Evolutionary conservation across 2,113 vertebrate genomes (phyloP).

Genomic region (Morone chrysops): DNA sequence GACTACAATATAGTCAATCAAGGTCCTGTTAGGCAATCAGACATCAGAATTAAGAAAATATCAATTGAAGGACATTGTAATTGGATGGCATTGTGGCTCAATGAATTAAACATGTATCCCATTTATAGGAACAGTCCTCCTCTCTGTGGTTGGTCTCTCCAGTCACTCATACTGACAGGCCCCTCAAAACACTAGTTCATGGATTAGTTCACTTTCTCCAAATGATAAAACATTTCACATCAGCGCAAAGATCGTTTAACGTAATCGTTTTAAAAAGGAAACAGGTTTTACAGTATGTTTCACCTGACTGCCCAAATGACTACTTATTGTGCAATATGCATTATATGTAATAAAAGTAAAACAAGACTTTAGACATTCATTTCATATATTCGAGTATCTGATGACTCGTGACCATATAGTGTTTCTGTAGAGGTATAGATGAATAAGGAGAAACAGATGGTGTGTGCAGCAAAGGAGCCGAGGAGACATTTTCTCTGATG

Average conservation of each 20-base stretch:
- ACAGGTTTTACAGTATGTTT: background rate
- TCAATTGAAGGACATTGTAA: background rate
- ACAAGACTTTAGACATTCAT: slow-evolving; percentile 9
- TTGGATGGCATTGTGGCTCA: background rate
- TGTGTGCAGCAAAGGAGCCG: background rate
- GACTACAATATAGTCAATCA: background rate
- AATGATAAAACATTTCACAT: background rate
- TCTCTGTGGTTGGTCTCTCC: background rate
- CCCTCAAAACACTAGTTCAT: background rate
- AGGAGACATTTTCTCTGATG: slow-evolving; percentile 10
- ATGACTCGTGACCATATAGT: slow-evolving; percentile 21
- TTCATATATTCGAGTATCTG: background rate
- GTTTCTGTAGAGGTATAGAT: background rate
- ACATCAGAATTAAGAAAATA: background rate
- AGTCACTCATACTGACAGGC: background rate
- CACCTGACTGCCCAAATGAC: background rate
- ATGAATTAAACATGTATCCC: background rate
- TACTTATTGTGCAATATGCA: background rate
- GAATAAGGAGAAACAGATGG: slow-evolving; percentile 35
- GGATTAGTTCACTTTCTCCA: background rate
- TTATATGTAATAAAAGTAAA: slow-evolving; percentile 11
- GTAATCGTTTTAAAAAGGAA: background rate
- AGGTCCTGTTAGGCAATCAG: background rate
- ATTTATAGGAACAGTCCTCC: background rate
- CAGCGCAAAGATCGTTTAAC: background rate